A percentile compares a stretch with the other conserved stretches of the same genome.
Conservation (phyloP, 2,888 invertebrate species). For the Clunio marinus region DNA sequence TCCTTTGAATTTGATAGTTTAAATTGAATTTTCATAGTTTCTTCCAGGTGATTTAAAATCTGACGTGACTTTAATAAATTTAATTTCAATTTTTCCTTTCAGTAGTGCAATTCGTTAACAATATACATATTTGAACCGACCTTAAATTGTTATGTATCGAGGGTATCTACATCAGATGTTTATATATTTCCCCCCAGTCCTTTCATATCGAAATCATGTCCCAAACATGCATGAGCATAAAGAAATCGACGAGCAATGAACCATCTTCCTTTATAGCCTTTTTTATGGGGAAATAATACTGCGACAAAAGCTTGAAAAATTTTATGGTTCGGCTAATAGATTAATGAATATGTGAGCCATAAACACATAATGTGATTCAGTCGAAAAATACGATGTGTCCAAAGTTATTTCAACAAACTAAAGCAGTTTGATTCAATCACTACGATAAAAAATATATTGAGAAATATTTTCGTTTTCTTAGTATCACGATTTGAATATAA, state of each 20-base stretch:
- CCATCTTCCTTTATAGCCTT: conserved; percentile 26
- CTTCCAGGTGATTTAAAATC: too few species aligned
- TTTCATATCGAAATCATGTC: background rate
- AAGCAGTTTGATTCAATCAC: background rate
- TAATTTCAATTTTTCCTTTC: background rate
- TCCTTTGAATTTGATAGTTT: too few species aligned
- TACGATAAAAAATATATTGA: background rate
- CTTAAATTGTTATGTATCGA: too few species aligned
- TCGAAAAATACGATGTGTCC: background rate
- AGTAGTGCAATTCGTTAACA: too few species aligned
- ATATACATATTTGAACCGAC: background rate
- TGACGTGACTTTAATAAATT: too few species aligned
- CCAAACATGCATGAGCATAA: background rate
- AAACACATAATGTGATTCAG: background rate
- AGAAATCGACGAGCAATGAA: conserved; percentile 7
- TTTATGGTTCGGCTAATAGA: conserved; percentile 38
- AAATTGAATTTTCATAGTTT: too few species aligned
- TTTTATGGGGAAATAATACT: conserved; percentile 35
- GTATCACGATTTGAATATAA: background rate
- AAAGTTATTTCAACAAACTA: background rate
- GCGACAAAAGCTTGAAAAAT: conserved; percentile 22
- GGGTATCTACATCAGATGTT: too few species aligned
- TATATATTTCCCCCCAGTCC: too few species aligned
- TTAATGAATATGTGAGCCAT: conserved; percentile 26
- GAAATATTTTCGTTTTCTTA: background rate